A percentile compares a stretch with the other conserved stretches of the same genome.
Evolutionary conservation across 2,113 vertebrate species (phyloP).

Genomic region (Rhodinocichla rosea): DNA sequence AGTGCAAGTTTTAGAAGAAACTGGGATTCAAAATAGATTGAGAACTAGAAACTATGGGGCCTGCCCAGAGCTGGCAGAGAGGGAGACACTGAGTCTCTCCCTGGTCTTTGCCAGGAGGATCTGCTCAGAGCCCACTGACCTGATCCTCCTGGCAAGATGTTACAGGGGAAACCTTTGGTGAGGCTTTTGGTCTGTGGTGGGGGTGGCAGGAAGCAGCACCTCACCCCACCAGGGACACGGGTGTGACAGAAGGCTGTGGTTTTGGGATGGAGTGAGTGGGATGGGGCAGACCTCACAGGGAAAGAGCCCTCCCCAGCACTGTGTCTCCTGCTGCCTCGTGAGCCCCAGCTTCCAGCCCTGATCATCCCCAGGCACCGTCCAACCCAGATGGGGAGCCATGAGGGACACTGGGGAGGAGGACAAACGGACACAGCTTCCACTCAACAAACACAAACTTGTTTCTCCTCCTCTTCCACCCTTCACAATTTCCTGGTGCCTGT

Average conservation of each 20-base stretch:
- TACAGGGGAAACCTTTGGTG: not conserved
- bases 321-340: rapidly evolving
- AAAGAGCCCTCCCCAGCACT: not conserved
- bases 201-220: not conserved
- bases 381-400: not conserved
- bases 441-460: not conserved
- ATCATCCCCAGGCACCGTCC: not conserved
- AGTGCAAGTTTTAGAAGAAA: not conserved
- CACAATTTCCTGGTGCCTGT: slow-evolving; percentile 56
- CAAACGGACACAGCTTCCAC: rapidly evolving
- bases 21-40: not conserved
- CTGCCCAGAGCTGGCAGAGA: not conserved
- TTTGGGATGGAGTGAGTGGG: not conserved
- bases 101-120: too few relatives aligned
- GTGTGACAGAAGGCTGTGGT: not conserved
- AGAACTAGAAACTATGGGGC: not conserved
- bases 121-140: not conserved
- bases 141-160: rapidly evolving
- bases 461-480: not conserved
- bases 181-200: not conserved
- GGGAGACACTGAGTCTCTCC: not conserved
- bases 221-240: not conserved
- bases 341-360: rapidly evolving
- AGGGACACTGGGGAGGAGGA: rapidly evolving
- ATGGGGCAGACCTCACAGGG: not conserved